phyloP scores from a whole-genome alignment of 2,888 invertebrate species.

The Eupeodes luniger region DNA sequence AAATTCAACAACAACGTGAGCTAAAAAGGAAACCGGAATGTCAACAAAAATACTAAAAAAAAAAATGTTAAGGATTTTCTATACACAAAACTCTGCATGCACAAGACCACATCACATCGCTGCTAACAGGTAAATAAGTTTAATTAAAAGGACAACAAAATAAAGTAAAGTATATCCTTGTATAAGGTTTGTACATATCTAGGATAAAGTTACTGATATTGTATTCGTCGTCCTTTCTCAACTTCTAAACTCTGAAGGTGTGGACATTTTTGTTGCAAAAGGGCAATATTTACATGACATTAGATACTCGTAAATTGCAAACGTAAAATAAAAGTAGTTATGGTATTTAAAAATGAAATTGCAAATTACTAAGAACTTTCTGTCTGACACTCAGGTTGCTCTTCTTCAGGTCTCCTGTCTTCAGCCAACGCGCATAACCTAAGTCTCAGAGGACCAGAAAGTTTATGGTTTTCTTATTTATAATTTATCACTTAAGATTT shows the following conservation, averaged over 20 bases:
- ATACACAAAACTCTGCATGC: conserved; percentile 6
- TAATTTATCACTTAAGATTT: conserved; percentile 27
- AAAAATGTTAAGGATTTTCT: conserved; percentile 9
- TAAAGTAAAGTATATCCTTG: neutral
- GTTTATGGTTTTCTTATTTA: neutral
- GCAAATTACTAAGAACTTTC: conserved; percentile 18
- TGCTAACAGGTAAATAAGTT: neutral
- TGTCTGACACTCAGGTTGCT: neutral
- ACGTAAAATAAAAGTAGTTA: neutral
- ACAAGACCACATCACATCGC: too few relatives aligned
- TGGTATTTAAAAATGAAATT: conserved; percentile 1
- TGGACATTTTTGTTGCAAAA: conserved; percentile 14
- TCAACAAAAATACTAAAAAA: neutral
- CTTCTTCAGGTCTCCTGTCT: neutral
- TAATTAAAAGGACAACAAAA: conserved; percentile 29
- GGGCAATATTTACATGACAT: conserved; percentile 18
- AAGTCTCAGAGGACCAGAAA: neutral
- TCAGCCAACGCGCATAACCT: too few relatives aligned
- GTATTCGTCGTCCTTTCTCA: neutral
- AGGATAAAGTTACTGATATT: neutral
- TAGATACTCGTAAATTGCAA: too few relatives aligned
- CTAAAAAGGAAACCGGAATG: conserved; percentile 1
- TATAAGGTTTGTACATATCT: neutral
- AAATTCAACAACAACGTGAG: conserved; percentile 1
- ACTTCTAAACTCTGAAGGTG: neutral